Evolutionary conservation across 2,888 invertebrate species (phyloP).

Genomic region (Strigamia crassipes): DNA sequence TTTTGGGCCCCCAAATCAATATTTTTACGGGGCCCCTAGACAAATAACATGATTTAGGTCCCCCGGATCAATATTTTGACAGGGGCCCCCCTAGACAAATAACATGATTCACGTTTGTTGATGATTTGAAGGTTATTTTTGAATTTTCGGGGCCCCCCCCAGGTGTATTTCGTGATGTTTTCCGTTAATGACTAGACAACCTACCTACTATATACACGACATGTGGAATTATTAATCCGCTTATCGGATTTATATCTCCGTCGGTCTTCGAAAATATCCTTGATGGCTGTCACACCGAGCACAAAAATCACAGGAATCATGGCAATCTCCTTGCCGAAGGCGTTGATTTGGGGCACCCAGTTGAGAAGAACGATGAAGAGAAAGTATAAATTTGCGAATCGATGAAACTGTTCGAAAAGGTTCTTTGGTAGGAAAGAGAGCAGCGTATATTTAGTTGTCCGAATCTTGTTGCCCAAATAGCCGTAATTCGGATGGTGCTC

Average conservation of each 20-base stretch:
- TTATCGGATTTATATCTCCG: slow-evolving; percentile 87
- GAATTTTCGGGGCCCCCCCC: no score
- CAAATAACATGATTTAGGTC: no score
- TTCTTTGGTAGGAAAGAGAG: slow-evolving; percentile 94
- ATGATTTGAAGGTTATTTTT: no score
- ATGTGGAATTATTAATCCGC: slow-evolving; percentile 89
- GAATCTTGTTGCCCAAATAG: slow-evolving; percentile 79
- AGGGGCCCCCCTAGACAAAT: no score
- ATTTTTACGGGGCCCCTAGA: no score
- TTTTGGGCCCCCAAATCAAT: no score
- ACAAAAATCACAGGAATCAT: slow-evolving; percentile 95
- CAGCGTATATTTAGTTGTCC: slow-evolving; percentile 93
- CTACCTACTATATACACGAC: slow-evolving; percentile 89
- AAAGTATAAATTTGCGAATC: slow-evolving; percentile 97
- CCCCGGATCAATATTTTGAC: no score
- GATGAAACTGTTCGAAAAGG: slow-evolving; percentile 94
- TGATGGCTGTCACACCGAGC: slow-evolving; percentile 88
- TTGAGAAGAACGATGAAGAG: slow-evolving; percentile 94
- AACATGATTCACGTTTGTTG: no score
- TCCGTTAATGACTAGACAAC: slow-evolving; percentile 55
- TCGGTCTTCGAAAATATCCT: slow-evolving; percentile 93
- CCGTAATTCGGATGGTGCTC: slow-evolving; percentile 83
- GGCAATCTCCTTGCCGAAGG: slow-evolving; percentile 93
- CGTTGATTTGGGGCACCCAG: slow-evolving; percentile 92
- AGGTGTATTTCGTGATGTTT: no score